Base-by-base conservation (phyloP, 2,888 invertebrate genomes). In the Ectemnius cavifrons region DNA sequence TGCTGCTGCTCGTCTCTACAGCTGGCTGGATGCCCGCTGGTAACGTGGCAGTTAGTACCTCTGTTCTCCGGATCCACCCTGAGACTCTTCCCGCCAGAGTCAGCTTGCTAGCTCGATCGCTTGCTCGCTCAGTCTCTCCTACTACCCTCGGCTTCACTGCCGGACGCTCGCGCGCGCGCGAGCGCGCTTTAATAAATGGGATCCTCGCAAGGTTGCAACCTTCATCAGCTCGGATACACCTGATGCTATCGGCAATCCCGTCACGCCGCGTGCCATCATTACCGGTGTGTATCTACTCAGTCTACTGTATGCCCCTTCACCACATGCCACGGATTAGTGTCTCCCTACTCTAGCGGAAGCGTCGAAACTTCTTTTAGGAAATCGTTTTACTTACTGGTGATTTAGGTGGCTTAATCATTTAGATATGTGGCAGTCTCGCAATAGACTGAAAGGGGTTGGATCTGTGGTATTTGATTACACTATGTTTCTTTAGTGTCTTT, bases 161-260 rank as follows among this genome's bases (percentile, higher is more conserved):
- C 13, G 52, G 52, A 52, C 52, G 52, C 52, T 16, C 4, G 23
- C 47, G n/a, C 13, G 13, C 47, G 2, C 14, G 13, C 14, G 49
- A n/a, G n/a, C n/a, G 11, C 72, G 78, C 71, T 86, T 88, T 86
- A 88, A 88, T 88, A 88, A 89, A 89, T 86, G 88, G 85, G 84
- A 84, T 84, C 84, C 80, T 72, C 82, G 75, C 81, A 85, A 86
- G 89, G 87, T 89, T 87, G 84, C 86, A 88, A 87, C 88, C 88
- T 89, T 89, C 88, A 88, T 89, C 89, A 88, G 80, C 80, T 84
- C 76, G 84, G 85, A 87, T 87, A 85, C 85, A 85, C 79, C 83
- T 82, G 88, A 89, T 88, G 87, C 82, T 83, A 88, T 87, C 85
- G 82, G 80, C 86, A 87, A 88, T 88, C 86, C 86, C 86, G 87